Conservation (phyloP, 2,797 vertebrate species). For the Antrozous pallidus region DNA sequence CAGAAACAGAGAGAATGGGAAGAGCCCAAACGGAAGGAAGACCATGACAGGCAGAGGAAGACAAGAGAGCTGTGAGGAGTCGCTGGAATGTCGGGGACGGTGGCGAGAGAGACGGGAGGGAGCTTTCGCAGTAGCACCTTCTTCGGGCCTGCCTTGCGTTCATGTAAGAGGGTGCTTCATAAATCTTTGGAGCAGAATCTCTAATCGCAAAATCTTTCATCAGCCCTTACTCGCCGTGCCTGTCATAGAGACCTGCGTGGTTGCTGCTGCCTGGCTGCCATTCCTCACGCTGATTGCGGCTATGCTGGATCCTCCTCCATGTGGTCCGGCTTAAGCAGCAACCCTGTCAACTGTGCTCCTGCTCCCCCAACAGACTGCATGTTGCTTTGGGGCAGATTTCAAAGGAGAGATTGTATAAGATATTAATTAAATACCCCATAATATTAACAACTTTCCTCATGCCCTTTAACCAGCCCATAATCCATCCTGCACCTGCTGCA, state of each 20-base stretch:
- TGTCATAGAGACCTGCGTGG: conserved; percentile 78
- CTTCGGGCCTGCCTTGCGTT: conserved; percentile 65
- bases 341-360: conserved; percentile 69
- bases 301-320: conserved; percentile 62
- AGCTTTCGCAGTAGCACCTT: no score
- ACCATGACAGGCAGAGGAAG: no score
- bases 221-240: conserved; percentile 82
- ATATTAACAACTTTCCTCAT: conserved; percentile 68
- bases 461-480: conserved; percentile 56
- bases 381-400: conserved; percentile 69
- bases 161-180: conserved; percentile 82
- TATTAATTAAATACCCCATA: conserved; percentile 80
- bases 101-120: not conserved
- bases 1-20: not conserved
- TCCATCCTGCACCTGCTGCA: conserved; percentile 76
- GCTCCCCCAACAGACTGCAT: conserved; percentile 32
- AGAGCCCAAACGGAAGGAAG: not conserved
- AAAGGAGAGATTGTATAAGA: conserved; percentile 71
- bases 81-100: not conserved
- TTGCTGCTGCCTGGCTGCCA: conserved; percentile 76
- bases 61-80: not conserved
- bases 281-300: conserved; percentile 82
- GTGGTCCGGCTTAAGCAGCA: conserved; percentile 52
- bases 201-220: conserved; percentile 85
- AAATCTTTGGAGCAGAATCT: conserved; percentile 81